These are phyloP conservation scores for Cryptosula pallasiana DNA, from an alignment of 2,888 invertebrate species.

Conservation along the genomic window DNA sequence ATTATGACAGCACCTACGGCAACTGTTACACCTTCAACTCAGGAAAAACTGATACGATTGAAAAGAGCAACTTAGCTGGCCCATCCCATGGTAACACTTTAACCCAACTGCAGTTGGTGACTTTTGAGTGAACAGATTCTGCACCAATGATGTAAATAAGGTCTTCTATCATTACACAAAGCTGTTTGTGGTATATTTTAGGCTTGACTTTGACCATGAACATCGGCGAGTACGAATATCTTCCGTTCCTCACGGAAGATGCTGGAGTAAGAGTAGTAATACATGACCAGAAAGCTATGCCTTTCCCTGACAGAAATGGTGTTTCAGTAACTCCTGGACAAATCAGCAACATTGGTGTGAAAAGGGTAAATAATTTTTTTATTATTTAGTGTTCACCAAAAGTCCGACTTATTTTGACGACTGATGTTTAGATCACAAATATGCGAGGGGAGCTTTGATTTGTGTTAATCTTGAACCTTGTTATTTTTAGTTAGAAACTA, in stretches of 20 bases:
- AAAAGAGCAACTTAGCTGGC: background rate
- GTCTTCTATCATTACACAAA: too few species aligned
- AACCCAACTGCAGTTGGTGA: too few species aligned
- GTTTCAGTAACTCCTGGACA: slow-evolving; percentile 23
- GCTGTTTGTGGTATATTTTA: background rate
- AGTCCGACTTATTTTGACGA: too few species aligned
- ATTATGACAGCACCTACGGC: slow-evolving; percentile 20
- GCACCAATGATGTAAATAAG: too few species aligned
- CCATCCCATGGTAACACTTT: background rate
- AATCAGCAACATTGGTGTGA: slow-evolving; percentile 24
- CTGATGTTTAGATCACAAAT: background rate
- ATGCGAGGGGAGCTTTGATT: background rate
- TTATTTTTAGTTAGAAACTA: background rate
- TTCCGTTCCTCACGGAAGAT: slow-evolving; percentile 25
- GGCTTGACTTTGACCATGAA: slow-evolving; percentile 24
- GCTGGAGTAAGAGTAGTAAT: slow-evolving; percentile 25
- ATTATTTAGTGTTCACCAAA: background rate
- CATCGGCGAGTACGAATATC: slow-evolving; percentile 25
- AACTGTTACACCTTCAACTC: slow-evolving; percentile 27
- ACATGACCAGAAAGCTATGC: slow-evolving; percentile 26
- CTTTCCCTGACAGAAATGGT: slow-evolving; percentile 26
- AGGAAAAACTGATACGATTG: background rate
- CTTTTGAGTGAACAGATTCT: too few species aligned
- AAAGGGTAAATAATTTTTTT: slow-evolving; percentile 11
- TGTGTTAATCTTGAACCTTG: background rate